These are phyloP conservation scores for Digitonthophagus gazella DNA, from an alignment of 2,888 invertebrate species.

Conservation along the genomic window DNA sequence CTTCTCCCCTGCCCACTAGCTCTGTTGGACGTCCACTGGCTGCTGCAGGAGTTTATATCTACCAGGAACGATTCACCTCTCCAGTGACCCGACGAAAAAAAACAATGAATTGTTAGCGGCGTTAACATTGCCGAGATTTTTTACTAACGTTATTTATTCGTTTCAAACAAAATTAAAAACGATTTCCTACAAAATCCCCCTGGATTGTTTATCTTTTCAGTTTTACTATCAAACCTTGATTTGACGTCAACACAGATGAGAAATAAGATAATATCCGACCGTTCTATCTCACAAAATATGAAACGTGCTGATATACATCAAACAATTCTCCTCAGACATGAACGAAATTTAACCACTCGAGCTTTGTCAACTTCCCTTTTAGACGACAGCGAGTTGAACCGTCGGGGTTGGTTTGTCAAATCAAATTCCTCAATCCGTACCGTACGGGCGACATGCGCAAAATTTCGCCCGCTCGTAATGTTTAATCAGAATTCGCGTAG, in stretches of 20 bases:
- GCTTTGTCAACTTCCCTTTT: neutral
- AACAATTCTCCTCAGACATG: no score
- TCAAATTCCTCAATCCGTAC: neutral
- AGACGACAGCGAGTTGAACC: no score
- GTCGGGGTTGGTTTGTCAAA: neutral
- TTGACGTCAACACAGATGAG: no score
- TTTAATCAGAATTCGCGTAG: neutral
- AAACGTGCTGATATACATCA: neutral
- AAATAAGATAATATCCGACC: no score
- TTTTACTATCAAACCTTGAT: no score
- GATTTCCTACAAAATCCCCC: no score
- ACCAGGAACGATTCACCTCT: constrained; percentile 20
- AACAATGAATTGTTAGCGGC: neutral
- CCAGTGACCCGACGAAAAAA: constrained; percentile 12
- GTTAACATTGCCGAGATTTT: neutral
- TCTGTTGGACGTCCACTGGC: constrained; percentile 11
- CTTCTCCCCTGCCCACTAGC: constrained; percentile 17
- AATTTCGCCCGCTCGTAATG: neutral
- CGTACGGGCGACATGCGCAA: neutral
- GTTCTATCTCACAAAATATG: no score
- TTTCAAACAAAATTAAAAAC: no score
- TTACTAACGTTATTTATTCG: neutral
- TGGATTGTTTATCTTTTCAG: no score
- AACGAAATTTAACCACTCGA: neutral
- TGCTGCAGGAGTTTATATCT: constrained; percentile 13